Evolutionary conservation across 2,888 invertebrate species (phyloP), one percentile per base, ranked within the genome.

Genomic region (Drosophila melanocephala): DNA sequence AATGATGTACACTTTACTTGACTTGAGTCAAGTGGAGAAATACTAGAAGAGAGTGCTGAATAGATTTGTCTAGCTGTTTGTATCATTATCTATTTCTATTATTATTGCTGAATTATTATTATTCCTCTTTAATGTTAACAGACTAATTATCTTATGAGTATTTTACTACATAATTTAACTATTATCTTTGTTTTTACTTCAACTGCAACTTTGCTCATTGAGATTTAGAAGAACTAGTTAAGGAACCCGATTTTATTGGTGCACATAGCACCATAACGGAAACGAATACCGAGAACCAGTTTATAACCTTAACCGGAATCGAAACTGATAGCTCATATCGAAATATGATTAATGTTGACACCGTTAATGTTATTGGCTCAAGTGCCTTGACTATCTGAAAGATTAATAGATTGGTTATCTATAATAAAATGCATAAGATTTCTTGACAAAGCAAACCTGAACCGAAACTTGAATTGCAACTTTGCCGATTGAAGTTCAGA

Each of bases 281-380:
- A 44, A 6, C 5, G 1, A 44, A 44, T 0, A 12, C 0, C 3
- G 14, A 1, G n/a, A 42, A 42, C 2, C 42, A n/a, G 42, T n/a
- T n/a, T 5, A 5, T 10, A 42, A n/a, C 10, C 14, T 22, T 22
- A 2, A 12, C 16, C 4, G 1, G 5, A 47, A 47, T 22, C 16
- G 7, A 7, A 14, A 47, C 9, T 26, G 9, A 47, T 26, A 22
- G 14, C 12, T 33, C 10, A 12, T 3, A 14, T 35, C 35, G 35
- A 35, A 35, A 35, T 35, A 35, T 35, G 35, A 35, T 35, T 35
- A 2, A 35, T 35, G 5, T 16, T 5, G 35, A 5, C 22, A 10
- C 1, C 22, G 4, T 6, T 14, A 22, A 14, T 6, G 0, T 7
- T 0, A 0, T 22, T 2, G 7, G 7, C 14, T 14, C 2, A 22